Evolutionary conservation across 2,888 invertebrate genomes (phyloP), one percentile per base, ranked within the genome.

Genomic region (Xiphydria camelus): DNA sequence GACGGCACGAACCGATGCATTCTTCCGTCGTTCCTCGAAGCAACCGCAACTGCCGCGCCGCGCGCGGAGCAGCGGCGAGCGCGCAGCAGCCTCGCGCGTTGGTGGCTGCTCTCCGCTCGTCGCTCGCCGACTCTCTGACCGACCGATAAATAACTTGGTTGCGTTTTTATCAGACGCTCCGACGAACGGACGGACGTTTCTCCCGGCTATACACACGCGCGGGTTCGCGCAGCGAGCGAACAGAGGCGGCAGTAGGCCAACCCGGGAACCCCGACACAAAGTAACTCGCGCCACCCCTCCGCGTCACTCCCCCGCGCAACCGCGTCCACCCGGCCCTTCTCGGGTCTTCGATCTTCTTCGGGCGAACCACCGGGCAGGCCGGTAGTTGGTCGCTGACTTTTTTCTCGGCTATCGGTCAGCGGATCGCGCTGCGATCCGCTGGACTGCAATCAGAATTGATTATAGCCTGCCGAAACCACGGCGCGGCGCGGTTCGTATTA

Each of bases 381-480:
- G 64, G 71, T 72, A 70, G 72, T 72, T 72, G 69, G 62, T 57
- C 62, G 58, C 47, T 46, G 59, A 60, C 64, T 68, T 72, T 70
- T 72, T 70, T 68, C 69, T 67, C 62, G 60, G 61, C 69, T 72
- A 65, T 72, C 72, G 70, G 58, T 53, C 57, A 64, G 67, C 64
- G 68, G 66, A 72, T 72, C 72, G 70, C 65, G 62, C 56, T 60
- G 61, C 67, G 70, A 69, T 70, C 62, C 70, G n/a, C n/a, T 55
- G 66, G 69, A 69, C 69, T 70, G 71, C 73, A 72, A 73, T 72
- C 73, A 72, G 73, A 72, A 73, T 73, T 72, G 73, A 73, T 73
- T 73, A 72, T 70, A 72, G 73, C 72, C 71, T 73, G 74, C 73
- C 74, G 74, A 75, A 75, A 73, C 66, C 70, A 59, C 58, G 66